These are phyloP conservation scores for Nowickia ferox DNA, from an alignment of 2,888 invertebrate genomes.

Conservation along the genomic window DNA sequence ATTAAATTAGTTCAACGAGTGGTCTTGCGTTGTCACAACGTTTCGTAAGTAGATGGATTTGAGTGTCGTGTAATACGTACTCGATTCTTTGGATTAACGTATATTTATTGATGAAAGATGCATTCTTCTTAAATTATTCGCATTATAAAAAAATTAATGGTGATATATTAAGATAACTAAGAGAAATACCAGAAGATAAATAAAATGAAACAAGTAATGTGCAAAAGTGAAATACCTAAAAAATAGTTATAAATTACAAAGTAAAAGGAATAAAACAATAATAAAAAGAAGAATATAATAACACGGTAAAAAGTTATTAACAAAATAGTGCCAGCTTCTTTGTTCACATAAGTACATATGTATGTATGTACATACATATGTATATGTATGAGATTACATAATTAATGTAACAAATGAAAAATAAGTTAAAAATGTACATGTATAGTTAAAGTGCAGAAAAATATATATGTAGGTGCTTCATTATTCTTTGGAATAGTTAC, in stretches of 20 bases:
- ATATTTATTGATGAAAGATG: too few relatives aligned
- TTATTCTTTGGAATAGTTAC: constrained; percentile 32
- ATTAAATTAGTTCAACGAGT: constrained; percentile 73
- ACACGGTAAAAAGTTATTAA: constrained; percentile 4
- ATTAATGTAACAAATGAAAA: constrained; percentile 4
- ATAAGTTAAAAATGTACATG: background rate
- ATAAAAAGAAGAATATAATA: background rate
- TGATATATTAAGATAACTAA: constrained; percentile 15
- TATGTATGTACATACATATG: too few relatives aligned
- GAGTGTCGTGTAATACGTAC: constrained; percentile 71
- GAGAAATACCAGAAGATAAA: constrained; percentile 5
- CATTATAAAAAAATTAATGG: too few relatives aligned
- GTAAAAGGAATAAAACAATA: constrained; percentile 7
- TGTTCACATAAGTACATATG: background rate
- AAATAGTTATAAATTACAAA: constrained; percentile 1
- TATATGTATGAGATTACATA: too few relatives aligned
- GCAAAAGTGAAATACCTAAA: background rate
- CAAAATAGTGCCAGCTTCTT: constrained; percentile 1
- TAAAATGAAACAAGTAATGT: background rate
- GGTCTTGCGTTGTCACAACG: constrained; percentile 74
- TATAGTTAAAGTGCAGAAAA: constrained; percentile 24
- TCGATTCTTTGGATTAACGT: constrained; percentile 59
- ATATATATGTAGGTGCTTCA: constrained; percentile 20
- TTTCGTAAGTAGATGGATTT: constrained; percentile 67
- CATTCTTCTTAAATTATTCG: constrained; percentile 25